Evolutionary conservation across 2,113 vertebrate species (phyloP).

Genomic region (Poicephalus meyeri): DNA sequence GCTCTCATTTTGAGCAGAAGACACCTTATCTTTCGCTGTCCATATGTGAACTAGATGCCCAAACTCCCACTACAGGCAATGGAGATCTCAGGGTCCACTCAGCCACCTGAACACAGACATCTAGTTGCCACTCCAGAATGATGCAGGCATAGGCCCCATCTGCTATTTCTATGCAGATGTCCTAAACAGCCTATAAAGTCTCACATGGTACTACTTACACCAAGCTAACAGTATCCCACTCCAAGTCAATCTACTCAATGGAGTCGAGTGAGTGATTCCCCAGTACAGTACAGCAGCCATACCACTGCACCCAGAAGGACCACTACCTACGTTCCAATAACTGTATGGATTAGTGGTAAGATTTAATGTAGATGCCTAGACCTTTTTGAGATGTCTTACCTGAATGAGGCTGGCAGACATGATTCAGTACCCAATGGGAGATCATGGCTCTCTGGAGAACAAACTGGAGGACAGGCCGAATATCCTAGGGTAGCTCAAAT

Average conservation of each 20-base stretch:
- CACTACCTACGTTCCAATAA: background rate
- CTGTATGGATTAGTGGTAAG: background rate
- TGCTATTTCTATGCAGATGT: background rate
- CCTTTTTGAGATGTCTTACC: background rate
- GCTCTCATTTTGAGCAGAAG: background rate
- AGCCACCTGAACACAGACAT: background rate
- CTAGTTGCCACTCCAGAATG: background rate
- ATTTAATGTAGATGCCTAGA: background rate
- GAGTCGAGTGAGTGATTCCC: background rate
- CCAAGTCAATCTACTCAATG: background rate
- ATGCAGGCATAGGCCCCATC: background rate
- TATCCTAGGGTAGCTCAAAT: background rate
- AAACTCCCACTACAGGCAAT: background rate
- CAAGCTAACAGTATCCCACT: background rate
- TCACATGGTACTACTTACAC: background rate
- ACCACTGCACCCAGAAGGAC: background rate
- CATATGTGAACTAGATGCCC: background rate
- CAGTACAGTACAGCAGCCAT: background rate
- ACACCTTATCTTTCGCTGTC: background rate
- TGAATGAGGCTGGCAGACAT: background rate
- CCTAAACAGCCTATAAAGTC: background rate
- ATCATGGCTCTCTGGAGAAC: background rate
- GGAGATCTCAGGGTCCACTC: background rate
- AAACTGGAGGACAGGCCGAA: background rate
- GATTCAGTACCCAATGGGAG: background rate